phyloP scores from a whole-genome alignment of 2,888 invertebrate genomes.

The Leucophenga maculata region DNA sequence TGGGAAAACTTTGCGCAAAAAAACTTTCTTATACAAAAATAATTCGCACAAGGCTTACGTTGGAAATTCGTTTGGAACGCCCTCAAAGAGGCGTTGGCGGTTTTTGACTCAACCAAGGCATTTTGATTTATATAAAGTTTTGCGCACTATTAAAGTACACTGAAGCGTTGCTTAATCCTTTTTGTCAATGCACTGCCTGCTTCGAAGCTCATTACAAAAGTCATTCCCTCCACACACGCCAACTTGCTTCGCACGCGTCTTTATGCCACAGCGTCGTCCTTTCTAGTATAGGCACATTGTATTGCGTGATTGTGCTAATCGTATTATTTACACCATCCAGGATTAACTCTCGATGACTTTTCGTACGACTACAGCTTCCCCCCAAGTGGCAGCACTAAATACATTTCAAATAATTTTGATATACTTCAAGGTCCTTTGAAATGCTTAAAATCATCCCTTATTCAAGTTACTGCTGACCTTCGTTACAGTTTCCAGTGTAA shows the following conservation, averaged over 20 bases:
- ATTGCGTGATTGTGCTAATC: conserved; percentile 70
- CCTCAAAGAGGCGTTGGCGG: conserved; percentile 5
- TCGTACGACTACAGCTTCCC: conserved; percentile 27
- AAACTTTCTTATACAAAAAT: background rate
- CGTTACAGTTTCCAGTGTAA: conserved; percentile 1
- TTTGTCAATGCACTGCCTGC: conserved; percentile 10
- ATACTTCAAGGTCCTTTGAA: background rate
- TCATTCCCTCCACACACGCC: background rate
- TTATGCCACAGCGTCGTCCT: background rate
- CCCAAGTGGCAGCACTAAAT: conserved; percentile 9
- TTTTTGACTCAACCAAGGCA: background rate
- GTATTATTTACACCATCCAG: conserved; percentile 73
- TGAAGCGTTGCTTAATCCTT: conserved; percentile 13
- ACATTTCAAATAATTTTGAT: conserved; percentile 34
- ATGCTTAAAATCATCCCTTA: conserved; percentile 34
- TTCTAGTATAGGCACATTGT: conserved; percentile 18
- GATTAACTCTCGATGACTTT: conserved; percentile 71
- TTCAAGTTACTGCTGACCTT: background rate
- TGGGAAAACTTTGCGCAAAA: background rate
- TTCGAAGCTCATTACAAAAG: conserved; percentile 19
- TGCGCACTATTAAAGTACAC: no score
- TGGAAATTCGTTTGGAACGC: conserved; percentile 52
- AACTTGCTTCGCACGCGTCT: conserved; percentile 7
- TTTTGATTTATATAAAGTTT: conserved; percentile 28
- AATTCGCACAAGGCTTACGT: conserved; percentile 60